phyloP scores from a whole-genome alignment of 2,113 vertebrate genomes.

The Synodontis membranacea region DNA sequence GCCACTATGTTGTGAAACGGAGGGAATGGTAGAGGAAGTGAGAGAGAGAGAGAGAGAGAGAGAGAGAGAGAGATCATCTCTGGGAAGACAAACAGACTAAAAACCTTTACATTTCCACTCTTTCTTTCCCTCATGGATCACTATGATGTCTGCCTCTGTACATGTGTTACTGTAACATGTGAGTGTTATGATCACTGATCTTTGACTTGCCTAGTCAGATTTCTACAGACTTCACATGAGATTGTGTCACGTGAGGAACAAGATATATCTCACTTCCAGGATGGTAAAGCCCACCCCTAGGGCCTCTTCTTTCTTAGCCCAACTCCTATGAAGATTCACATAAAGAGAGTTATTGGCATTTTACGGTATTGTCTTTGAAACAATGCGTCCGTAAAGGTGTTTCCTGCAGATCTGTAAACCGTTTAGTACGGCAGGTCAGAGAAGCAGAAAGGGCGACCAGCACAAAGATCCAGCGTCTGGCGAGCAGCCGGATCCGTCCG shows the following conservation, averaged over 20 bases:
- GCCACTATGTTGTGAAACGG: background rate
- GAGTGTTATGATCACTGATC: background rate
- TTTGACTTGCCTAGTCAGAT: background rate
- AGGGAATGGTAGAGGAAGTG: constrained; percentile 33
- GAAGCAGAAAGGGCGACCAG: constrained; percentile 19
- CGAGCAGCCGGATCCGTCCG: background rate
- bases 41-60: constrained; percentile 8
- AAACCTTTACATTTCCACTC: background rate
- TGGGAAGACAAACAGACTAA: background rate
- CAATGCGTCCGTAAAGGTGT: constrained; percentile 34
- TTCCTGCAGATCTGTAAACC: constrained; percentile 49
- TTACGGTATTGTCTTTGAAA: constrained; percentile 28
- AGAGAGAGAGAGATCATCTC: constrained; percentile 4
- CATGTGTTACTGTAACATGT: too few relatives aligned
- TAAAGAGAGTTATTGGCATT: background rate
- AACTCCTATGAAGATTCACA: background rate
- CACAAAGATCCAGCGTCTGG: background rate
- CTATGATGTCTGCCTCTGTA: background rate
- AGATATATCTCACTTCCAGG: background rate
- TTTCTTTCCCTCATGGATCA: background rate
- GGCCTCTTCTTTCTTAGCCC: background rate
- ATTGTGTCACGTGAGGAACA: background rate
- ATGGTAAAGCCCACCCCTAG: background rate
- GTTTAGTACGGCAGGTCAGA: constrained; percentile 22
- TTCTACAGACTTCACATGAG: background rate